Evolutionary conservation across 2,888 invertebrate genomes (phyloP).

Genomic region (Megaustenia siamemsis): DNA sequence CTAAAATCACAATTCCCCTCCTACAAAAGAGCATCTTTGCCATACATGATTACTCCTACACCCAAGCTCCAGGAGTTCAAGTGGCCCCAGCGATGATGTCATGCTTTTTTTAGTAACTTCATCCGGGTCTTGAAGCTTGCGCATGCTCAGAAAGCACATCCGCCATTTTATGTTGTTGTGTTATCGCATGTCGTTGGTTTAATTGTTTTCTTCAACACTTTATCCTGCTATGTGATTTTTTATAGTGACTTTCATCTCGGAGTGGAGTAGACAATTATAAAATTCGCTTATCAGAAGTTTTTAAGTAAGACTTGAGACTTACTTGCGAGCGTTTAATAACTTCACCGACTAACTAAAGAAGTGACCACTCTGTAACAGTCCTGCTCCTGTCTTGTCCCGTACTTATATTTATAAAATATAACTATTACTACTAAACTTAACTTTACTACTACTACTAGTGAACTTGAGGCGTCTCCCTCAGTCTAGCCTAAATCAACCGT

Average conservation of each 20-base stretch:
- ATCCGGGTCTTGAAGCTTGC: constrained; percentile 57
- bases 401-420: too few relatives aligned
- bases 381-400: too few relatives aligned
- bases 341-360: too few relatives aligned
- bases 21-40: too few relatives aligned
- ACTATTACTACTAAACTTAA: too few relatives aligned
- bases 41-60: too few relatives aligned
- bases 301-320: constrained; percentile 27
- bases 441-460: too few relatives aligned
- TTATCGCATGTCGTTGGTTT: constrained; percentile 54
- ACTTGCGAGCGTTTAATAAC: background rate
- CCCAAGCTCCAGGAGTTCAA: too few relatives aligned
- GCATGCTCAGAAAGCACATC: constrained; percentile 60
- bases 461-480: too few relatives aligned
- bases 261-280: background rate
- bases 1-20: too few relatives aligned
- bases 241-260: constrained; percentile 21
- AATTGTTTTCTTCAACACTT: constrained; percentile 15
- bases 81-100: constrained; percentile 9
- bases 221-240: constrained; percentile 44
- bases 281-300: constrained; percentile 16
- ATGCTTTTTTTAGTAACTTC: constrained; percentile 57
- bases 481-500: too few relatives aligned
- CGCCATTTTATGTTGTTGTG: constrained; percentile 61
- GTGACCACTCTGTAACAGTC: too few relatives aligned